Evolutionary conservation across 1,140 invertebrate genomes (phyloP).

Genomic region (Caligus rogercresseyi): DNA sequence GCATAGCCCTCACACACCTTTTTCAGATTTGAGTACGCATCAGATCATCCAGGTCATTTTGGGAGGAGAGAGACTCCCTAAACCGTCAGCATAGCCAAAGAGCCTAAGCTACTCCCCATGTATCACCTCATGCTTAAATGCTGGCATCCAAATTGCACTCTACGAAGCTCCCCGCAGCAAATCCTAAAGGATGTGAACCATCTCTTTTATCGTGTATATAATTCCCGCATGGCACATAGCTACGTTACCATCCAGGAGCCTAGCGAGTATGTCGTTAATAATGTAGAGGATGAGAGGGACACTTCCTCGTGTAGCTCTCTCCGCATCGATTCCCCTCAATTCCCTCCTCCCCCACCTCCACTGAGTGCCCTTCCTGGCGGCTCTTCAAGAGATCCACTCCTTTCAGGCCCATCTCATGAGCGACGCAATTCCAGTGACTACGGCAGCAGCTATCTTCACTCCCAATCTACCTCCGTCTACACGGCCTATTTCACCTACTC

Average conservation of each 20-base stretch:
- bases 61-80: neutral
- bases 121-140: conserved; percentile 14
- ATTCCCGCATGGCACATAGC: conserved; percentile 2
- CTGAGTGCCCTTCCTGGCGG: neutral
- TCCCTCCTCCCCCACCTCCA: neutral
- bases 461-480: neutral
- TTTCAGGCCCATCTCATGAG: neutral
- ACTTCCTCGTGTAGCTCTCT: neutral
- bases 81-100: neutral
- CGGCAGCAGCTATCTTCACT: neutral
- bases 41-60: neutral
- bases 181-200: conserved; percentile 13
- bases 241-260: conserved; percentile 18
- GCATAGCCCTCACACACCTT: conserved; percentile 1
- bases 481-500: neutral
- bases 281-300: neutral
- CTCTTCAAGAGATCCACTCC: neutral
- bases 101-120: neutral
- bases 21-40: neutral
- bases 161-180: conserved; percentile 9
- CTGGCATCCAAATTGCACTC: conserved; percentile 4
- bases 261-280: neutral
- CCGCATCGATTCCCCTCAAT: neutral
- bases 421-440: neutral
- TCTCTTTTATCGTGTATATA: conserved; percentile 11